phyloP scores from a whole-genome alignment of 2,113 vertebrate species.

The Lynx canadensis region DNA sequence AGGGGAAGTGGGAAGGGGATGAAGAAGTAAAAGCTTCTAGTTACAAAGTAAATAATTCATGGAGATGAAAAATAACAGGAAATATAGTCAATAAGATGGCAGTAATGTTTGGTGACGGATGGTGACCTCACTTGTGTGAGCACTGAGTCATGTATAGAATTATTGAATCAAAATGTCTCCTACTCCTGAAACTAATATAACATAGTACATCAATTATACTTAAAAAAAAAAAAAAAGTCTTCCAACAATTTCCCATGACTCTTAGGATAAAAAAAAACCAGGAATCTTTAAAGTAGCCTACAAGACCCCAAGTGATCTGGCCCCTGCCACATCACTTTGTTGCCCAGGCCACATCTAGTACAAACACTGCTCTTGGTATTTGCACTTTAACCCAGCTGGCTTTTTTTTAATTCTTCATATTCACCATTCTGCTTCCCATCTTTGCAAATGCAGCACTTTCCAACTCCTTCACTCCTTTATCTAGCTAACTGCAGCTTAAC shows the following conservation, averaged over 20 bases:
- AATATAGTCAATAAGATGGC: background rate
- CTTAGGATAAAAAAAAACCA: background rate
- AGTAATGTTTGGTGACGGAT: background rate
- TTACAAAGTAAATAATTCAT: background rate
- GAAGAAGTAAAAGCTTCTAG: background rate
- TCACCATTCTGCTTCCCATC: background rate
- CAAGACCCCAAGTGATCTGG: background rate
- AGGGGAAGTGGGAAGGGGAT: background rate
- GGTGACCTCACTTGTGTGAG: background rate
- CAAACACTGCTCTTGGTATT: background rate
- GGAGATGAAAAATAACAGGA: background rate
- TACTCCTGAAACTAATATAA: background rate
- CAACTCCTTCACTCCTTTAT: background rate
- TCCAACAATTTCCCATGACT: background rate
- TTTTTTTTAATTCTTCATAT: background rate
- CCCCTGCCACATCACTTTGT: background rate
- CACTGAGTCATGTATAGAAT: background rate
- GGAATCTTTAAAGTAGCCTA: background rate
- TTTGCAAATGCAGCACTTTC: background rate
- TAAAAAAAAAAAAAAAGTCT: background rate
- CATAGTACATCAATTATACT: background rate
- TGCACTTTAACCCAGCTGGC: background rate
- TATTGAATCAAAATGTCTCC: background rate
- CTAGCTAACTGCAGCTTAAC: background rate
- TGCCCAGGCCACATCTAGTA: background rate